Evolutionary conservation across 2,888 invertebrate species (phyloP), one percentile per base, ranked within the genome.

Genomic region (Unio pictorum): DNA sequence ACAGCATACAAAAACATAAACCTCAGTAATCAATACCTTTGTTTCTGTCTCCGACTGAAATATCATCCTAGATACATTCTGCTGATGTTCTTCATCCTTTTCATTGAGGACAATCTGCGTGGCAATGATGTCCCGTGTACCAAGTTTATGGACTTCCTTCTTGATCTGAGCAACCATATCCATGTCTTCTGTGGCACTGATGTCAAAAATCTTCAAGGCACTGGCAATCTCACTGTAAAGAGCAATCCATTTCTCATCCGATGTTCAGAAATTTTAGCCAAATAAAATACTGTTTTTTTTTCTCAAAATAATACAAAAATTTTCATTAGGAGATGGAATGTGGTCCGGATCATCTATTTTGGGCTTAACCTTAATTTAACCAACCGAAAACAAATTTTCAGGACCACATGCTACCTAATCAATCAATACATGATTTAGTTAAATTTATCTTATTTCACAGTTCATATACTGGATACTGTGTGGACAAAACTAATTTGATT

Each of bases 101-200:
- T 89, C 89, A 61, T 87, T 85, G 20, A 82, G 69, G 20, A 82
- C 71, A 60, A 89, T 89, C 76, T 87, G 87, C 7, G 84, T 72
- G 54, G 86, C 84, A 62, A 89, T 87, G 74, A 86, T 83, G 73
- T 84, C 81, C 6, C 82, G 76, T 34, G 85, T 86, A 71, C 86
- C 86, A 60, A 90, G 82, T 66, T 88, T 88, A 64, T 84, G 82
- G 54, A 90, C 88, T 73, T 89, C 89, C 28, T 82, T 79, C 77
- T 90, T 89, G 56, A 90, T 87, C 80, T 89, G 87, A 0, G 86
- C 82, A 66, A 89, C 88, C 83, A 88, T 89, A 70, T 88, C 89
- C 83, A 89, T 85, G 71, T 90, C 89, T 61, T 87, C 88, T 26
- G 84, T 81, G 6, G 86, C 83, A 67, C 82, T 87, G 66, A 89